A percentile compares a stretch with the other conserved stretches of the same genome.
Conservation (phyloP, 2,888 invertebrate genomes). For the Dolomedes plantarius region DNA sequence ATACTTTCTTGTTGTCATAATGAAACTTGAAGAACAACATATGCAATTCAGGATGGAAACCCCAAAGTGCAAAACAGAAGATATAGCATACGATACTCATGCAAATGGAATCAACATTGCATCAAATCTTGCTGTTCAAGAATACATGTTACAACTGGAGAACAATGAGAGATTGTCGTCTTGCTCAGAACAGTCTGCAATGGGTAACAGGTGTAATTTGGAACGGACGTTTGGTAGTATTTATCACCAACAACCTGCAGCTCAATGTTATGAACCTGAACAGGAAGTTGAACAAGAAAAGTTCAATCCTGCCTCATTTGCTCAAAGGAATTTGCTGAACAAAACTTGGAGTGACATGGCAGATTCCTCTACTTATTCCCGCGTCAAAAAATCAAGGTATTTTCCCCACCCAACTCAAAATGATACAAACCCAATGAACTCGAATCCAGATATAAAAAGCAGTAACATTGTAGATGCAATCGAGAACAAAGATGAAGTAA, state of each 20-base stretch:
- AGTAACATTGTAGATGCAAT: not conserved
- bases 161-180: constrained; percentile 36
- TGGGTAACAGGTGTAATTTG: constrained; percentile 17
- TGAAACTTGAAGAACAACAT: constrained; percentile 12
- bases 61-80: constrained; percentile 20
- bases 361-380: not conserved
- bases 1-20: not conserved
- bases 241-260: constrained; percentile 23
- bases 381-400: not conserved
- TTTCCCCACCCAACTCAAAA: not conserved
- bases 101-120: not conserved
- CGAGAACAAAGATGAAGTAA: constrained; percentile 23
- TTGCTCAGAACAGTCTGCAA: constrained; percentile 34
- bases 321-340: constrained; percentile 20
- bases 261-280: constrained; percentile 32
- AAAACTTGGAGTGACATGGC: constrained; percentile 1
- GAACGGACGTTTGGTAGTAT: constrained; percentile 39
- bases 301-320: constrained; percentile 7
- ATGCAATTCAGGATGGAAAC: constrained; percentile 18
- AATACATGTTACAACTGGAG: constrained; percentile 27
- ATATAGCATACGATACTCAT: constrained; percentile 13
- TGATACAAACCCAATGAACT: not conserved
- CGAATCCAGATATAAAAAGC: not conserved
- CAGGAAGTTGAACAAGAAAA: not conserved
- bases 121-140: constrained; percentile 5